phyloP scores from a whole-genome alignment of 2,888 invertebrate genomes.

The Mesoligia furuncula region DNA sequence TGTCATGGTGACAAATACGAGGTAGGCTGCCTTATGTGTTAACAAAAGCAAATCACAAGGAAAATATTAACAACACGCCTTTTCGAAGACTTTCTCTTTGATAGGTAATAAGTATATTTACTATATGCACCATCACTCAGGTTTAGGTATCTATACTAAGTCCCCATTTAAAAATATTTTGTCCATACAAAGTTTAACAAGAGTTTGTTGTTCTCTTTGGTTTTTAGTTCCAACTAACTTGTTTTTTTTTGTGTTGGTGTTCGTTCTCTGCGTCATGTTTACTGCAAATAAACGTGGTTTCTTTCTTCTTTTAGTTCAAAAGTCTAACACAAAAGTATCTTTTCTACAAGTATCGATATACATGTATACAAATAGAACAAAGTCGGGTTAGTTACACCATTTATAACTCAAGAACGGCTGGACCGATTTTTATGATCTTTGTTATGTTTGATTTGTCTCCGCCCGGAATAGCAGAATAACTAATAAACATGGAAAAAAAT shows the following conservation, averaged over 20 bases:
- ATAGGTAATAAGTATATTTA: constrained; percentile 3
- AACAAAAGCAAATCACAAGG: neutral
- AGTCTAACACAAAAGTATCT: neutral
- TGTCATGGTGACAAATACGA: neutral
- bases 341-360: neutral
- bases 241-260: too few species aligned
- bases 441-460: too few species aligned
- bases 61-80: neutral
- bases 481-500: too few species aligned
- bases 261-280: too few species aligned
- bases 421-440: too few species aligned
- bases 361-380: too few species aligned
- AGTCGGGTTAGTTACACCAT: too few species aligned
- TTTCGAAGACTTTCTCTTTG: neutral
- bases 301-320: neutral
- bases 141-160: neutral
- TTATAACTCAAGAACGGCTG: too few species aligned
- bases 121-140: neutral
- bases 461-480: too few species aligned
- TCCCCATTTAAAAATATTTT: constrained; percentile 5
- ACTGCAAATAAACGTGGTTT: too few species aligned
- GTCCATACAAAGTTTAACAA: neutral
- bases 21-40: neutral
- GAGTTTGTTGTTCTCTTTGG: neutral
- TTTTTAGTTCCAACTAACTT: too few species aligned